Evolutionary conservation across 23 tunicate species (phyloP), one percentile per base, ranked within the genome.

Genomic region (Clavelina lepadiformis): DNA sequence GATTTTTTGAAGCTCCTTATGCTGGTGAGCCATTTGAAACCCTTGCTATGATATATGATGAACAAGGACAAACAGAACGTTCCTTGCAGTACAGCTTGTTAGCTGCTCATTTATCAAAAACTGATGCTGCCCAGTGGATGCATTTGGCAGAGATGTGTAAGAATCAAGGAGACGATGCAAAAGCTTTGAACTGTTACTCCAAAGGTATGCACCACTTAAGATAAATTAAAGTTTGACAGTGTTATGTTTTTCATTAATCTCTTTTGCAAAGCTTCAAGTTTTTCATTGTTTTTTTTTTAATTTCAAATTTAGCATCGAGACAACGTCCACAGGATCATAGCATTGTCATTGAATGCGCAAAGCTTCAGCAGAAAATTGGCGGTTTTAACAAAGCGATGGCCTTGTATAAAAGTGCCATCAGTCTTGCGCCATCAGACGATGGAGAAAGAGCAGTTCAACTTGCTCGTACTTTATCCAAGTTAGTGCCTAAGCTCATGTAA

Each of bases 21-120:
- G 84, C 87, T 26, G 81, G 82, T 23, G 96, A 87, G 33, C 96
- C 96, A 27, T 87, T 61, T 41, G 86, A 79, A 46, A 73, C 80
- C 19, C 58, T 87, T 50, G 58, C 96, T 33, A 87, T 87, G 78
- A 79, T 87, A 41, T 87, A 87, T 56, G 96, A 87, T 5, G 86
- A 79, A 50, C 55, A 67, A 24, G 85, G 95, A 15, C 86, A 87
- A 58, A 21, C 72, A 6, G 75, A 54, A 23, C 51, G 60, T 3
- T 45, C 80, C 2, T 63, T 79, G 28, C 86, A 79, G 33, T 87
- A 68, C 77, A 65, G 81, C 23, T 33, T 87, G 23, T 70, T 87
- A 8, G 86, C 86, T 33, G 86, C 96, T 2, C 87, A 87, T 53
- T 58, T 87, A 2, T 74, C 79, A 32, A 58, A 69, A 51, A 68